These are phyloP conservation scores for Mercenaria mercenaria DNA, from an alignment of 1,140 invertebrate species.

Conservation along the genomic window DNA sequence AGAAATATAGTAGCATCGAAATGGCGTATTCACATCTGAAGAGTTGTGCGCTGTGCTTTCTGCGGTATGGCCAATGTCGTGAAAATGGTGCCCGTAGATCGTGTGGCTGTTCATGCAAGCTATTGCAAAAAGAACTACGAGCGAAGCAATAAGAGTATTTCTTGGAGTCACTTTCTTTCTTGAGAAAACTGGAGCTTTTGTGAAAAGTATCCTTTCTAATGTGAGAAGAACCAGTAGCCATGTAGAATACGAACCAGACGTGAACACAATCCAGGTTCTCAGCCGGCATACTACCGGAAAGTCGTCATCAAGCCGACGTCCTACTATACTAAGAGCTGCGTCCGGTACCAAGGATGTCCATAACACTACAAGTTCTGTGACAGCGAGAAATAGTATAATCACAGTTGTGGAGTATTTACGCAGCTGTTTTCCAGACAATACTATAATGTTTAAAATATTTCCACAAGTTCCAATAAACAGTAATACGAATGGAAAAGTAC, in stretches of 20 bases:
- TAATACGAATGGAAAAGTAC: neutral
- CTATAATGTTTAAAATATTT: constrained; percentile 20
- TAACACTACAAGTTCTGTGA: neutral
- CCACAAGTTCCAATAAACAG: constrained; percentile 8
- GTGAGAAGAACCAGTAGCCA: constrained; percentile 32
- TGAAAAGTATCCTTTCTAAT: neutral
- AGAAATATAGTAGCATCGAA: neutral
- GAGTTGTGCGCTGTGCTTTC: neutral
- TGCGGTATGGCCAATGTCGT: neutral
- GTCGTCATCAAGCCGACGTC: neutral
- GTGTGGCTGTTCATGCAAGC: neutral
- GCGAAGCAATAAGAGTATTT: neutral
- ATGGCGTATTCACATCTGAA: neutral
- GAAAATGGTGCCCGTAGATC: neutral
- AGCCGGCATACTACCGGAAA: neutral
- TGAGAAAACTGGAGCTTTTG: constrained; percentile 2
- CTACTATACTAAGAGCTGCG: neutral
- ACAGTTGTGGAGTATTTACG: constrained; percentile 1
- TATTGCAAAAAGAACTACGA: neutral
- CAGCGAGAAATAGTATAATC: neutral
- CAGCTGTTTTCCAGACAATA: neutral
- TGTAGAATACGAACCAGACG: neutral
- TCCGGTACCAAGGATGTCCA: neutral
- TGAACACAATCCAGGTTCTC: neutral
- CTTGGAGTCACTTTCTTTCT: neutral